Conservation (phyloP, 1,140 invertebrate species). For the Orchestia grillus region DNA sequence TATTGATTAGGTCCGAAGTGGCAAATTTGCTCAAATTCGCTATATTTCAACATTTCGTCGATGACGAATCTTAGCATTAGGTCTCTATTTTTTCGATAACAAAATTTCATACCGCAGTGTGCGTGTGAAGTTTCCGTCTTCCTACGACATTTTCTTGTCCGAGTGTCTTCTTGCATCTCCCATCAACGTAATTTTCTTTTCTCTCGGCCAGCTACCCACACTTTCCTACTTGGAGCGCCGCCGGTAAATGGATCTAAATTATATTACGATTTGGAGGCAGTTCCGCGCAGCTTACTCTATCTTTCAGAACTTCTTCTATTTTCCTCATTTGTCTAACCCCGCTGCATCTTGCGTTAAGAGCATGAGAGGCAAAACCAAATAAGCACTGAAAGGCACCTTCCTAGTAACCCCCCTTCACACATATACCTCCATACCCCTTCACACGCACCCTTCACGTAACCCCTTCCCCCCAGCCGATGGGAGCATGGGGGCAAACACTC, state of each 20-base stretch:
- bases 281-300: neutral
- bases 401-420: neutral
- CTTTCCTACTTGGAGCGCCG: neutral
- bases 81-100: neutral
- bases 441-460: neutral
- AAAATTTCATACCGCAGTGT: neutral
- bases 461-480: neutral
- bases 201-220: neutral
- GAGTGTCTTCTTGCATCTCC: neutral
- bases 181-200: neutral
- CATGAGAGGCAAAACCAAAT: neutral
- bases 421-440: neutral
- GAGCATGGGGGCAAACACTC: neutral
- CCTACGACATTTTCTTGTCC: neutral
- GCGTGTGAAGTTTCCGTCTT: neutral
- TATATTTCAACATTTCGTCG: too few relatives aligned
- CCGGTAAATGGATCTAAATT: neutral
- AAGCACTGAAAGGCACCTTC: neutral
- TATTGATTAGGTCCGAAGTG: too few relatives aligned
- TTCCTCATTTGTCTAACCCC: neutral
- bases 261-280: neutral
- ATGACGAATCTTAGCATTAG: too few relatives aligned
- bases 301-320: neutral
- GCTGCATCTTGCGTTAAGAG: neutral
- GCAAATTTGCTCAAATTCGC: too few relatives aligned